Percentiles rank a stretch among this genome's conserved stretches.
These are phyloP conservation scores for Leptothorax acervorum DNA, from an alignment of 2,888 invertebrate genomes.

Conservation along the genomic window DNA sequence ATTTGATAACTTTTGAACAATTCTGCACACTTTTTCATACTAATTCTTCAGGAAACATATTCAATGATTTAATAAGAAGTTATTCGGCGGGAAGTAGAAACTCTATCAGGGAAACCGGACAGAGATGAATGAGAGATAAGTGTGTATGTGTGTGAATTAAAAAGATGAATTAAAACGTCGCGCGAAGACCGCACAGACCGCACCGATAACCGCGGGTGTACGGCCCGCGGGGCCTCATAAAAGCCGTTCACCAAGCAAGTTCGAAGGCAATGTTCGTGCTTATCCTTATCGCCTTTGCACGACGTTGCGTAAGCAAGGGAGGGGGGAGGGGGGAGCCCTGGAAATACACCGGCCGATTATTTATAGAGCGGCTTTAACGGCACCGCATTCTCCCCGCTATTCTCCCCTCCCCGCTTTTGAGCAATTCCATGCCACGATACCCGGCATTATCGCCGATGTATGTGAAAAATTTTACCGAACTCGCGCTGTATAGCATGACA, in stretches of 20 bases:
- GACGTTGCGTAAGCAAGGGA: constrained; percentile 73
- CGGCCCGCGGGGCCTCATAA: neutral
- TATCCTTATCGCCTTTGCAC: constrained; percentile 75
- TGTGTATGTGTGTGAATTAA: constrained; percentile 8
- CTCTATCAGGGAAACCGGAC: neutral
- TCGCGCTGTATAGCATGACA: neutral
- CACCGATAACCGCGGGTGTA: neutral
- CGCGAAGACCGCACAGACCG: neutral
- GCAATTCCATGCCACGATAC: neutral
- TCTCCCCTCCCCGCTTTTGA: constrained; percentile 22
- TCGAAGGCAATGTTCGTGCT: constrained; percentile 71
- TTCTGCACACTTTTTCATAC: neutral
- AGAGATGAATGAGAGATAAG: constrained; percentile 10
- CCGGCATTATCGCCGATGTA: constrained; percentile 4
- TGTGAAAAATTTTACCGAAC: neutral
- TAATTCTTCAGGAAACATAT: neutral
- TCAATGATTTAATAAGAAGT: neutral
- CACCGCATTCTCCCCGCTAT: neutral
- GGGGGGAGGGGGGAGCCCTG: constrained; percentile 58
- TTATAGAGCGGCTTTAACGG: constrained; percentile 72
- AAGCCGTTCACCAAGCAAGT: constrained; percentile 49
- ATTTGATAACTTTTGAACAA: neutral
- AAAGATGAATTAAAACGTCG: neutral
- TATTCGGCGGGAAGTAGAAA: neutral
- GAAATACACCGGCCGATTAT: constrained; percentile 78